Evolutionary conservation across 2,888 invertebrate species (phyloP), one percentile per base, ranked within the genome.

Genomic region (Dasysyrphus albostriatus): DNA sequence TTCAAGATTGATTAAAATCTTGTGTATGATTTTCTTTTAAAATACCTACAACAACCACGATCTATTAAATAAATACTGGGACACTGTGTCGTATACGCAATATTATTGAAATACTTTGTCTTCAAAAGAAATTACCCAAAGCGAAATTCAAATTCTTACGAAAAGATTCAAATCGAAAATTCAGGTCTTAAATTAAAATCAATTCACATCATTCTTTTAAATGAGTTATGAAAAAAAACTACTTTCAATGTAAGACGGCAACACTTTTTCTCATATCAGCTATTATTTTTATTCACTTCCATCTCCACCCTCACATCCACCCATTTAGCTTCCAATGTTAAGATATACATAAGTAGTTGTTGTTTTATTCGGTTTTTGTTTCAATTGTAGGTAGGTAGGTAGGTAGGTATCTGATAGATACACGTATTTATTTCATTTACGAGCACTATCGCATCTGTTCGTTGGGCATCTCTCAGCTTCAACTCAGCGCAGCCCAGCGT

Each of bases 341-440:
- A 80, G 84, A 73, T 81, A 81, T 75, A 76, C 72, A 76, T 72
- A 70, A 69, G 42, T 67, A 32, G 54, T 37, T 44, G 61, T 47
- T 80, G 67, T 78, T 69, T 14, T 42, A 16, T 69, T 56, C 12
- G 5, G 14, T 49, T 67, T 49, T 56, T n/a, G 10, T 82, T 82
- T 69, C 77, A 81, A 85, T 85, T 81, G 77, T 69, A 42, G 37
- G 37, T 78, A 51, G 51, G 51, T 82, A 85, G 77, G 77, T 69
- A 42, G 37, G 37, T 78, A 51, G 51, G 51, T 82, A 85, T 85
- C 85, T 61, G 63, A 82, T 82, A 74, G 77, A 85, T 85, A 81
- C 85, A 77, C 61, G 69, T 82, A 82, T 85, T 81, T 85, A 85
- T 85, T 82, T 70, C 73, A 77, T 77, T 85, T 85, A 82, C 82